A percentile compares a stretch with the other conserved stretches of the same genome.
phyloP scores from a whole-genome alignment of 2,888 invertebrate genomes.

The Cremastinae sp. region DNA sequence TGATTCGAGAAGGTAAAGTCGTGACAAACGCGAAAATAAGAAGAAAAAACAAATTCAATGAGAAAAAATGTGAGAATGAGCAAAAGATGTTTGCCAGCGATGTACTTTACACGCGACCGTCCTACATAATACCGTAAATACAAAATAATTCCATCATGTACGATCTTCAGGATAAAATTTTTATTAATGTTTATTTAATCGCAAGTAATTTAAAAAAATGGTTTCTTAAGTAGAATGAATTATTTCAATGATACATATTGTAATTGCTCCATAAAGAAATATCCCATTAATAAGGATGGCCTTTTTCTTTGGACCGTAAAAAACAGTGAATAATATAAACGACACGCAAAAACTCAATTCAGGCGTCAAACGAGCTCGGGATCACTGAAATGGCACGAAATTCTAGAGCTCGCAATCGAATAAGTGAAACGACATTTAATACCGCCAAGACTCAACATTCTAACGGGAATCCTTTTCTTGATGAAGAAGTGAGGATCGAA shows the following conservation, averaged over 20 bases:
- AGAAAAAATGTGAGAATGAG: no score
- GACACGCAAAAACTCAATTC: not conserved
- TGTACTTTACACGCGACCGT: no score
- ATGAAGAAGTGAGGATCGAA: slow-evolving; percentile 29
- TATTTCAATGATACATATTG: no score
- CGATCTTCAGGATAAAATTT: no score
- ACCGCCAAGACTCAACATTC: slow-evolving; percentile 47
- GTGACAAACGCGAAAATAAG: slow-evolving; percentile 35
- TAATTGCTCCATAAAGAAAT: not conserved
- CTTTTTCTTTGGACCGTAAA: not conserved
- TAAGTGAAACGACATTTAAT: slow-evolving; percentile 50
- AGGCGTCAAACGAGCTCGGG: not conserved
- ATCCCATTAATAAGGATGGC: not conserved
- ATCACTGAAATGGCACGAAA: slow-evolving; percentile 9
- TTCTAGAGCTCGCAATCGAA: slow-evolving; percentile 34
- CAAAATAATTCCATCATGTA: no score
- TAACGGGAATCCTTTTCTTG: slow-evolving; percentile 49
- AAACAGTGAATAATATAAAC: not conserved
- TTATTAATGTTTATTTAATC: no score
- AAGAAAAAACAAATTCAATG: not conserved
- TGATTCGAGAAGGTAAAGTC: slow-evolving; percentile 33
- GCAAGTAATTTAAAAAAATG: no score
- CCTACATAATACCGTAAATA: no score
- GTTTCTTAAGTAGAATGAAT: no score
- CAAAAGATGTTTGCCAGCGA: no score